These are phyloP conservation scores for Formicarius rufipectus DNA, from an alignment of 2,113 vertebrate species.

Conservation along the genomic window DNA sequence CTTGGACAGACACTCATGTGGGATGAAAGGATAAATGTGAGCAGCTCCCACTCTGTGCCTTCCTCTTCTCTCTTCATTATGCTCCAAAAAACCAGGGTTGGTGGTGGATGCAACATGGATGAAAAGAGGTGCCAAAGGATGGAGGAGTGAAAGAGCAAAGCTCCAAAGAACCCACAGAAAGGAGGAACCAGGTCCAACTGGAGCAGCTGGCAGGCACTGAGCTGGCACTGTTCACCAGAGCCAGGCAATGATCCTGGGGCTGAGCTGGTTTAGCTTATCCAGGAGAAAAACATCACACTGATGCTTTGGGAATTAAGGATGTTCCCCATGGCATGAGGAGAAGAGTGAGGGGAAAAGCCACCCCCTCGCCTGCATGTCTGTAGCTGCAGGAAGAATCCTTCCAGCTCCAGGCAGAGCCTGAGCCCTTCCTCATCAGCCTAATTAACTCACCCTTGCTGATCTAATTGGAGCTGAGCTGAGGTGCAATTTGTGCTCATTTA, in stretches of 20 bases:
- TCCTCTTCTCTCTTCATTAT: accelerated
- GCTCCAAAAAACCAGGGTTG: background rate
- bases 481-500: background rate
- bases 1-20: background rate
- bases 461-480: background rate
- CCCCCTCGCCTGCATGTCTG: accelerated
- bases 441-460: background rate
- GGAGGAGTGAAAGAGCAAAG: background rate
- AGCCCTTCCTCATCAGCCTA: background rate
- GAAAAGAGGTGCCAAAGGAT: background rate
- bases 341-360: background rate
- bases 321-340: accelerated
- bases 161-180: background rate
- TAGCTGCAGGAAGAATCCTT: background rate
- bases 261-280: too few species aligned
- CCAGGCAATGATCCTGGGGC: accelerated
- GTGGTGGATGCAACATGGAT: accelerated
- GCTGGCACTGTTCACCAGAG: accelerated
- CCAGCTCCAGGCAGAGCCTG: background rate
- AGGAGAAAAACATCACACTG: background rate
- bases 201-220: background rate
- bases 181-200: accelerated
- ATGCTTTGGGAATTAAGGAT: background rate
- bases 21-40: background rate
- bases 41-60: background rate